These are phyloP conservation scores for Scomber japonicus DNA, from an alignment of 2,113 vertebrate genomes.

Conservation along the genomic window DNA sequence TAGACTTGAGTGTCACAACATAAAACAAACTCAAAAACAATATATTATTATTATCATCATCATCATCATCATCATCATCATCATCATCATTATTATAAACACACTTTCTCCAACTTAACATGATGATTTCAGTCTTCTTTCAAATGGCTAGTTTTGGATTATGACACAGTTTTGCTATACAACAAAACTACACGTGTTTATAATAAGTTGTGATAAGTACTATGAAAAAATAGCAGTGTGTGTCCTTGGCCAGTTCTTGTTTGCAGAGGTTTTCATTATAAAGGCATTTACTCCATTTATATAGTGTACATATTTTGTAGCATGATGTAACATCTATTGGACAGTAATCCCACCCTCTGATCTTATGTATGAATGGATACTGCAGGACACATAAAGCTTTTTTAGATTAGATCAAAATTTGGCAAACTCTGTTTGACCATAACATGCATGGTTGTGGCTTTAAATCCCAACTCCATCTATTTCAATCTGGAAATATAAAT, in stretches of 20 bases:
- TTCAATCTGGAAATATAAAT: not conserved
- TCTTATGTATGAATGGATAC: not conserved
- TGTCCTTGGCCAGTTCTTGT: slow-evolving; percentile 3
- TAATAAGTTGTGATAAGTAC: not conserved
- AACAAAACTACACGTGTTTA: slow-evolving; percentile 7
- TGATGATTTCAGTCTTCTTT: not conserved
- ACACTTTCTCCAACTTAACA: not conserved
- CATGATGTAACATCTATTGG: not conserved
- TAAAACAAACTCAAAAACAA: no score
- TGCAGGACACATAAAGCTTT: not conserved
- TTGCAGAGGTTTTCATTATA: not conserved
- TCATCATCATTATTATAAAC: not conserved
- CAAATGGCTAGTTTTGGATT: not conserved
- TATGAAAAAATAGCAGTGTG: not conserved
- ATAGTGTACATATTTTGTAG: slow-evolving; percentile 1
- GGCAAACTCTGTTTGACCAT: not conserved
- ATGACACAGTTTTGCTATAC: not conserved
- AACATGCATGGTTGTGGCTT: not conserved
- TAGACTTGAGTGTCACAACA: not conserved
- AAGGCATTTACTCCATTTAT: no score
- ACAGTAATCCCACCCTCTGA: not conserved
- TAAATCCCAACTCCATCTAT: not conserved
- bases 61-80: no score
- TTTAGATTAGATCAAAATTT: not conserved
- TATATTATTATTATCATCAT: no score